phyloP scores from a whole-genome alignment of 2,113 vertebrate genomes.

The Lontra canadensis region DNA sequence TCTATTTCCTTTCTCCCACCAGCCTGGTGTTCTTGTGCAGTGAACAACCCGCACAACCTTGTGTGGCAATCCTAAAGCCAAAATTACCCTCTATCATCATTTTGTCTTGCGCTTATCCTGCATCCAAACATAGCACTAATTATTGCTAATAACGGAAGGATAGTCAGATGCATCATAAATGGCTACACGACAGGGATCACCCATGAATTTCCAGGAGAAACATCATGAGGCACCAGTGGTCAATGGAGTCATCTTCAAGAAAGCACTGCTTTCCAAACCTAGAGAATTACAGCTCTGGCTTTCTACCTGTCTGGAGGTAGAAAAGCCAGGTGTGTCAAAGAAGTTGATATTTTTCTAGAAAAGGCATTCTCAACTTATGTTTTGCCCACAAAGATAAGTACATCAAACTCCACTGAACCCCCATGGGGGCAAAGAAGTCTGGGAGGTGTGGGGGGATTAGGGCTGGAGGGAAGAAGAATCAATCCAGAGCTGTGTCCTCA shows the following conservation, averaged over 20 bases:
- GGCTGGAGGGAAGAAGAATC: neutral
- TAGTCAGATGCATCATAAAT: neutral
- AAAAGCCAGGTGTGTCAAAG: neutral
- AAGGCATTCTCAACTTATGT: neutral
- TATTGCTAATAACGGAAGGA: neutral
- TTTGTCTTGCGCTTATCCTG: neutral
- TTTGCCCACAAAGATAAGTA: neutral
- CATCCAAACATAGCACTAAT: neutral
- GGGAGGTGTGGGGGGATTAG: rapidly evolving
- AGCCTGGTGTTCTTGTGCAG: neutral
- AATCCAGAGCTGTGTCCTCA: neutral
- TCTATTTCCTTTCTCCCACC: no score
- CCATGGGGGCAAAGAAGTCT: neutral
- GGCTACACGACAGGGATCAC: neutral
- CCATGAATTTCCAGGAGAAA: neutral
- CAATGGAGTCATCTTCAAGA: neutral
- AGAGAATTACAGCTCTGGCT: neutral
- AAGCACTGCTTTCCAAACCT: neutral
- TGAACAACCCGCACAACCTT: neutral
- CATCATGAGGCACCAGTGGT: neutral
- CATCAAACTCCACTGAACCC: neutral
- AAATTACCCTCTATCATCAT: neutral
- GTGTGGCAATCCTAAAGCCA: neutral
- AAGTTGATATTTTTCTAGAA: neutral
- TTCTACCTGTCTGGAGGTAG: neutral